Conservation (phyloP, 2,888 invertebrate species). For the Vannuccia rotundouncinata region DNA sequence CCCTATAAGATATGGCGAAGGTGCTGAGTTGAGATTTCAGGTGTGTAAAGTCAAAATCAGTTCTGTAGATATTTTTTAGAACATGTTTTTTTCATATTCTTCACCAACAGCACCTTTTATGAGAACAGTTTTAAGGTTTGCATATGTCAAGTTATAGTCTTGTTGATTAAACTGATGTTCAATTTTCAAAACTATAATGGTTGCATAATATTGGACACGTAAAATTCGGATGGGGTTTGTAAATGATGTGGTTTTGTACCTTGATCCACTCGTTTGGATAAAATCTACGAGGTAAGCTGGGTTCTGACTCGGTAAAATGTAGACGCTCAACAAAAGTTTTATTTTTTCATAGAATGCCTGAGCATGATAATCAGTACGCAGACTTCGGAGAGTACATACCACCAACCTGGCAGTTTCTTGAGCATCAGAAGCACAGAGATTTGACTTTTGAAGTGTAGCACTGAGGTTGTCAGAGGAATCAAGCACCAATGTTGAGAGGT, state of each 20-base stretch:
- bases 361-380: not conserved
- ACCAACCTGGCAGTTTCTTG: not conserved
- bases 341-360: not conserved
- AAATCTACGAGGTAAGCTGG: not conserved
- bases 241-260: not conserved
- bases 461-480: not conserved
- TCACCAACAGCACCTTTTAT: not conserved
- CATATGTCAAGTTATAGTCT: not conserved
- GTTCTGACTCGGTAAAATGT: not conserved
- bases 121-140: not conserved
- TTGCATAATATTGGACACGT: not conserved
- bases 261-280: not conserved
- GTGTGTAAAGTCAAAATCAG: not conserved
- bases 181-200: not conserved
- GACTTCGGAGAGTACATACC: not conserved
- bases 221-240: not conserved
- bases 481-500: not conserved
- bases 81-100: not conserved
- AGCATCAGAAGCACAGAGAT: slow-evolving; percentile 14
- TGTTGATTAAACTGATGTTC: not conserved
- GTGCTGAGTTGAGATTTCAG: not conserved
- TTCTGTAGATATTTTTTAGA: not conserved
- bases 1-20: not conserved
- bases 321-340: not conserved
- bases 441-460: not conserved